Evolutionary conservation across 2,888 invertebrate species (phyloP).

Genomic region (Kuschelorhynchus macadamiae): DNA sequence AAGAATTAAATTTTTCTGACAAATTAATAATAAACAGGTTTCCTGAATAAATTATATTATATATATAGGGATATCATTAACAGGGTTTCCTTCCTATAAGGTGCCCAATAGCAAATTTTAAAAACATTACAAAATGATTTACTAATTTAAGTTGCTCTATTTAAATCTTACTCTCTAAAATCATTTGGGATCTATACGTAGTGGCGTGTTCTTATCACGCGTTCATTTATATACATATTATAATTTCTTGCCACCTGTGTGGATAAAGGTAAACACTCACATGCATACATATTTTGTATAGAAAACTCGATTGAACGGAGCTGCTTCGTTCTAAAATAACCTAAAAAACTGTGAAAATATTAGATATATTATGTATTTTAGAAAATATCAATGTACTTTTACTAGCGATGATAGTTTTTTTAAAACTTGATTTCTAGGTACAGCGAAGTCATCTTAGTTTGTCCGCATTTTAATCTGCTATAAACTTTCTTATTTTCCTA

Average conservation of each 20-base stretch:
- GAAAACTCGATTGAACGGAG: constrained; percentile 24
- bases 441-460: too few species aligned
- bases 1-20: too few species aligned
- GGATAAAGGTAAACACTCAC: neutral
- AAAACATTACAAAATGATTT: neutral
- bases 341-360: constrained; percentile 44
- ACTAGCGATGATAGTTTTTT: constrained; percentile 44
- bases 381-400: constrained; percentile 47
- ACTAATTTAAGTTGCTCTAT: neutral
- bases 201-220: neutral
- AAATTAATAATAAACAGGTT: too few species aligned
- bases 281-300: constrained; percentile 35
- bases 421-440: constrained; percentile 19
- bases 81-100: too few species aligned
- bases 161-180: neutral
- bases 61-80: too few species aligned
- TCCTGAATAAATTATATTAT: too few species aligned
- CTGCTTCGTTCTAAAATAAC: constrained; percentile 23
- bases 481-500: too few species aligned
- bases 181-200: neutral
- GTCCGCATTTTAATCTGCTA: too few species aligned
- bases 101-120: too few species aligned
- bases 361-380: constrained; percentile 46
- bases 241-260: neutral
- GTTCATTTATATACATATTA: neutral